Percentiles rank a stretch among this genome's conserved stretches.
These are phyloP conservation scores for Temnothorax unifasciatus DNA, from an alignment of 2,888 invertebrate genomes.

Conservation along the genomic window DNA sequence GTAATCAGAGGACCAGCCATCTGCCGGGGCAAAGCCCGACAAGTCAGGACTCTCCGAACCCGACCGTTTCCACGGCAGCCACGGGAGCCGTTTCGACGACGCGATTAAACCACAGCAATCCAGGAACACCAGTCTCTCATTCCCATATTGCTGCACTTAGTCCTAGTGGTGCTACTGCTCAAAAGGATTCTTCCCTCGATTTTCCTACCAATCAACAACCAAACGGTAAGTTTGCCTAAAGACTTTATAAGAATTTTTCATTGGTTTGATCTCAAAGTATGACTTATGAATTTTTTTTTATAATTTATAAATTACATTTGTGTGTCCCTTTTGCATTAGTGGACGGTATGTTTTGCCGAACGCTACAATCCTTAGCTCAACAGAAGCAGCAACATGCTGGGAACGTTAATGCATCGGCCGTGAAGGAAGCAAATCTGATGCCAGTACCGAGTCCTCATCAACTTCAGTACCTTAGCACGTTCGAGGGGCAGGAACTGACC, in stretches of 20 bases:
- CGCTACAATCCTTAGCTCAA: slow-evolving; percentile 89
- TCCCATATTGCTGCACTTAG: slow-evolving; percentile 84
- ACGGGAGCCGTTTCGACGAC: slow-evolving; percentile 80
- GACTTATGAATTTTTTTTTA: slow-evolving; percentile 17
- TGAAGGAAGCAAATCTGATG: slow-evolving; percentile 96
- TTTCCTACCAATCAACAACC: slow-evolving; percentile 86
- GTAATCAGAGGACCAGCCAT: slow-evolving; percentile 85
- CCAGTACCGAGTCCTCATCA: slow-evolving; percentile 98
- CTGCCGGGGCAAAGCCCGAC: slow-evolving; percentile 89
- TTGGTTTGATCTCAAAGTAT: slow-evolving; percentile 19
- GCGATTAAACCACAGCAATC: slow-evolving; percentile 90
- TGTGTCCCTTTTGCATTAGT: slow-evolving; percentile 82
- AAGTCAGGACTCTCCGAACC: slow-evolving; percentile 89
- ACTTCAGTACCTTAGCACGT: slow-evolving; percentile 97
- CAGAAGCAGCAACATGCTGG: slow-evolving; percentile 87
- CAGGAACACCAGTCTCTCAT: slow-evolving; percentile 90
- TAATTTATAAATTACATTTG: slow-evolving; percentile 25
- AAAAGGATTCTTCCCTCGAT: slow-evolving; percentile 83
- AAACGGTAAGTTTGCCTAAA: slow-evolving; percentile 82
- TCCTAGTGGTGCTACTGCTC: slow-evolving; percentile 83
- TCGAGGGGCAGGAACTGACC: slow-evolving; percentile 98
- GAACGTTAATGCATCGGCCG: slow-evolving; percentile 85
- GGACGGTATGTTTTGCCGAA: slow-evolving; percentile 90
- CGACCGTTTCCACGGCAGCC: slow-evolving; percentile 74
- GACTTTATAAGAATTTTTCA: slow-evolving; percentile 50